Conservation (phyloP, 1,140 invertebrate species). For the Eriocheir sinensis region DNA sequence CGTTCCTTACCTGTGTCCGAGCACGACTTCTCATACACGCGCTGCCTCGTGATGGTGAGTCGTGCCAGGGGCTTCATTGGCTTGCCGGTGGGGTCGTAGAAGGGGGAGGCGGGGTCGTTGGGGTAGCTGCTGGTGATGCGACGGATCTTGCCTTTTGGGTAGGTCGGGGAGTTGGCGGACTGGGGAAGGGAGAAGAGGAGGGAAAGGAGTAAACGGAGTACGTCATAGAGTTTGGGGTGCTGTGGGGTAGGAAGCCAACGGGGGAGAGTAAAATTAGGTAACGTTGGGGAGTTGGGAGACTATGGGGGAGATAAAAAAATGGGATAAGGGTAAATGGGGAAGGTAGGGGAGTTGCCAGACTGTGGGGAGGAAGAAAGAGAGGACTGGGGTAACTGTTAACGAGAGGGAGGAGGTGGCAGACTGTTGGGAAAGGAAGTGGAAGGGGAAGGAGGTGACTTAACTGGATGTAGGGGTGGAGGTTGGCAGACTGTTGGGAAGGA, state of each 20-base stretch:
- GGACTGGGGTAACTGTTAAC: too few species aligned
- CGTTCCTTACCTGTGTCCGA: slow-evolving; percentile 85
- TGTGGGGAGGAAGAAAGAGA: neutral
- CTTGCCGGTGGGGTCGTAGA: slow-evolving; percentile 90
- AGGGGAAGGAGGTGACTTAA: neutral
- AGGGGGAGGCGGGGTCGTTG: slow-evolving; percentile 93
- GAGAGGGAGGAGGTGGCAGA: neutral
- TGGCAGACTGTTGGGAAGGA: neutral
- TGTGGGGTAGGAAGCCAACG: neutral
- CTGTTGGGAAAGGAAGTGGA: neutral
- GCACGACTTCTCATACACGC: slow-evolving; percentile 88
- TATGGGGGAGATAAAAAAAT: neutral
- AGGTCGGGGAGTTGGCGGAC: slow-evolving; percentile 88
- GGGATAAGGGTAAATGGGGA: too few species aligned
- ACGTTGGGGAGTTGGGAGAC: neutral
- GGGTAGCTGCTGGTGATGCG: slow-evolving; percentile 93
- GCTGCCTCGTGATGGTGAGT: slow-evolving; percentile 87
- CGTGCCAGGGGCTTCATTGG: slow-evolving; percentile 92
- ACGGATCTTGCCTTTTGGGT: slow-evolving; percentile 93
- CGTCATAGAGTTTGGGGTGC: neutral
- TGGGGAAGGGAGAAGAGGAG: neutral
- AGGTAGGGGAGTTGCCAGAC: neutral
- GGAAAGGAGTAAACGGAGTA: neutral
- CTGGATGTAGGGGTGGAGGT: neutral
- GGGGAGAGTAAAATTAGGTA: too few species aligned